phyloP scores from a whole-genome alignment of 2,113 vertebrate genomes.

The Hypocryptadius cinnamomeus region DNA sequence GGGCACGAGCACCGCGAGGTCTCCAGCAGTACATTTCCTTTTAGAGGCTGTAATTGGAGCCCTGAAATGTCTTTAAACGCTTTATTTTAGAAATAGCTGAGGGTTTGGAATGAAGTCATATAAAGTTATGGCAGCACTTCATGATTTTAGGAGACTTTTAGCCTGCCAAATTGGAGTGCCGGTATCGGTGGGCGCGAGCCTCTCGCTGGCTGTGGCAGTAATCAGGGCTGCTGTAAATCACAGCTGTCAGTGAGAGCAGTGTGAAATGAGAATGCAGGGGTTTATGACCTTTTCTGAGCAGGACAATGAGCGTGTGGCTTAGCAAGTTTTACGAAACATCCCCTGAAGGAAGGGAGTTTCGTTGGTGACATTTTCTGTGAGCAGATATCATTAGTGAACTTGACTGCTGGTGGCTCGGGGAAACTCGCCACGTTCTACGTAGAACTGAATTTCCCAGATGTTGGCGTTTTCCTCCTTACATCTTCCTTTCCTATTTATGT shows the following conservation, averaged over 20 bases:
- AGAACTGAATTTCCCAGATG: not conserved
- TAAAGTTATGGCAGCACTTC: conserved; percentile 58
- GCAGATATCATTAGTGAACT: not conserved
- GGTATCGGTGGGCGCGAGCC: not conserved
- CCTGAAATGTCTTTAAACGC: conserved; percentile 40
- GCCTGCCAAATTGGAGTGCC: conserved; percentile 26
- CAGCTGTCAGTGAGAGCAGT: conserved; percentile 4
- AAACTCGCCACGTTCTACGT: fast-evolving
- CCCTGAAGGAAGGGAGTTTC: not conserved
- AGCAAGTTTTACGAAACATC: conserved; percentile 30
- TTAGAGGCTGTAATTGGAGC: conserved; percentile 28
- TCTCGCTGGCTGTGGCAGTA: not conserved
- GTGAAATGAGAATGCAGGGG: conserved; percentile 25
- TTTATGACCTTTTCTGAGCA: conserved; percentile 18
- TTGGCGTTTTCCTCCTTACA: not conserved
- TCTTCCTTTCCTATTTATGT: not conserved
- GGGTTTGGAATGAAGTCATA: conserved; percentile 21
- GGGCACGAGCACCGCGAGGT: not conserved
- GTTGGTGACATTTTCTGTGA: not conserved
- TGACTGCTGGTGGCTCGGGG: not conserved
- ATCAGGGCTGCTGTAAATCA: conserved; percentile 37
- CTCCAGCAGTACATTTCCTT: conserved; percentile 33
- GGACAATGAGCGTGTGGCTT: conserved; percentile 10
- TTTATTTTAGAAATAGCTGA: conserved; percentile 39
- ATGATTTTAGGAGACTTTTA: conserved; percentile 49